Base-by-base conservation (phyloP, 2,113 vertebrate genomes). In the Prochilodus magdalenae region DNA sequence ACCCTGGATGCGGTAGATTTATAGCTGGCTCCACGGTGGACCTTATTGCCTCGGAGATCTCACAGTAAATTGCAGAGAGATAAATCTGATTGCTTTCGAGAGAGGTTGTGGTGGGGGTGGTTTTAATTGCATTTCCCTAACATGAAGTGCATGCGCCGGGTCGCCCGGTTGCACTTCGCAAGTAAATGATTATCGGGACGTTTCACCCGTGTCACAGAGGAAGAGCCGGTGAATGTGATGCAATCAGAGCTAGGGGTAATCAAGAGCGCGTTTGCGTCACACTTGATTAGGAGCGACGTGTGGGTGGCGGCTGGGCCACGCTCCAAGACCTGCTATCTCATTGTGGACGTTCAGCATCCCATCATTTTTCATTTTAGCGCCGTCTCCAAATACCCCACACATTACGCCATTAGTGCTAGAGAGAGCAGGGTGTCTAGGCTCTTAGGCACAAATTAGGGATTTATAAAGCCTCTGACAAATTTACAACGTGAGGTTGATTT, bases 121-220 rank as follows among this genome's bases (percentile, higher is more conserved):
- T 49, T 60, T 30, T 83, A 72, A 76, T 84, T 79, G 65, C 3
- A 70, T 81, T 84, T 74, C 59, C 18, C 24, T 71, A 24, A 33
- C 79, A 44, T 55, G 29, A 29, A 36, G 13, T n/a, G 63, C 59
- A 13, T 30, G 73, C 24, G 53, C 33, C 13, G 67, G 67, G 49
- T 69, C 69, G 67, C 55, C 69, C 27, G 27, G 36, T 30, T 65
- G 13, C 44, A 20, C 75, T 75, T 33, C 55, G n/a, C 10, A 3
- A 73, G 69, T 69, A 14, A 60, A 16, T 40, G 8, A 78, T 72
- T 14, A 62, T 26, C 22, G 22, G 18, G n/a, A 40, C 59, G 53
- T 36, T 47, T 74, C 69, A 78, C 69, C 69, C 73, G 67, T 77
- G 74, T 57, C 13, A 13, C 40, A 4, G 22, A 30, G 12, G 47